Evolutionary conservation across 1,140 invertebrate species (phyloP).

Genomic region (Drosophila quadrilineata): DNA sequence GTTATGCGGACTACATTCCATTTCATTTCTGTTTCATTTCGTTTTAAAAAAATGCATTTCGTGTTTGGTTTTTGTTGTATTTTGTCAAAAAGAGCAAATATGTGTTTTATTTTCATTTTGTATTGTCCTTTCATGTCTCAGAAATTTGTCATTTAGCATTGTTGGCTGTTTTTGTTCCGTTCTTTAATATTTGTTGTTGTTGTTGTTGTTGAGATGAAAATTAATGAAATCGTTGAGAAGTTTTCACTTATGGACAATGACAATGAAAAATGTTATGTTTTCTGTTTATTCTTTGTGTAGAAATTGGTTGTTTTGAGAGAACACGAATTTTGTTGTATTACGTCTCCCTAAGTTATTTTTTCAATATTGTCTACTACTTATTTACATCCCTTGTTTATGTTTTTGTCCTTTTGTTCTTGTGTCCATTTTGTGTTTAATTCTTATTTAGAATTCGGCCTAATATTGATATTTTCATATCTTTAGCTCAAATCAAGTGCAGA

Average conservation of each 20-base stretch:
- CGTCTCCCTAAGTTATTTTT: constrained; percentile 10
- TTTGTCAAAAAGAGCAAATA: constrained; percentile 63
- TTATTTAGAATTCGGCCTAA: constrained; percentile 44
- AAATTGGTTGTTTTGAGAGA: no score
- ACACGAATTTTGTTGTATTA: constrained; percentile 17
- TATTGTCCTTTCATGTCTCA: constrained; percentile 79
- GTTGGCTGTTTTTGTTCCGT: no score
- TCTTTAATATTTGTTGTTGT: constrained; percentile 52
- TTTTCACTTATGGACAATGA: constrained; percentile 26
- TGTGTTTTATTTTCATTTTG: constrained; percentile 43
- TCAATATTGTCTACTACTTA: constrained; percentile 80
- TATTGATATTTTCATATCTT: neutral
- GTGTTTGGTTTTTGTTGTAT: constrained; percentile 6
- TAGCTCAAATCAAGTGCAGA: constrained; percentile 24
- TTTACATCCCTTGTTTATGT: constrained; percentile 80
- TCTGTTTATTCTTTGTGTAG: constrained; percentile 23
- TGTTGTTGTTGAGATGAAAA: constrained; percentile 25
- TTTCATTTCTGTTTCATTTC: constrained; percentile 36
- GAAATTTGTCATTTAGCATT: constrained; percentile 65
- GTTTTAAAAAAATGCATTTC: constrained; percentile 47
- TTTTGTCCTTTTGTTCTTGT: constrained; percentile 62
- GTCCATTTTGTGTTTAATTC: constrained; percentile 45
- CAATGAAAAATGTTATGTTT: constrained; percentile 47
- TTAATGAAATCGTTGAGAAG: constrained; percentile 3
- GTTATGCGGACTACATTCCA: constrained; percentile 55